Conservation (phyloP, 1,140 invertebrate species). For the Acromyrmex charruanus region DNA sequence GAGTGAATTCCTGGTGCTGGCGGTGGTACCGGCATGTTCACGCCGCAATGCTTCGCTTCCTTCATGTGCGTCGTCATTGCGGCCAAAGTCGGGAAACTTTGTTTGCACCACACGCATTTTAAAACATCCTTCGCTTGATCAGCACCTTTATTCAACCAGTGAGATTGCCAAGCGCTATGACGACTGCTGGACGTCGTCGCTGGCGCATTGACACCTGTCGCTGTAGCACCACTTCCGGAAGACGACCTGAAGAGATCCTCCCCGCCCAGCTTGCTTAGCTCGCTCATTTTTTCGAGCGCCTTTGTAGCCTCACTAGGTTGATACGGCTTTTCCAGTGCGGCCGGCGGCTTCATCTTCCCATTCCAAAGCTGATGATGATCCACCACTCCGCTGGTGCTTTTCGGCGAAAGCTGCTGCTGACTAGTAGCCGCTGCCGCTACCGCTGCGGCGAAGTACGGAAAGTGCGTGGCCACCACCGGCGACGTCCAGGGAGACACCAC, state of each 20-base stretch:
- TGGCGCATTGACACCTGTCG: conserved; percentile 71
- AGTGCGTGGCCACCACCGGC: conserved; percentile 91
- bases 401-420: conserved; percentile 89
- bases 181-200: conserved; percentile 87
- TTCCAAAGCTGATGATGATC: conserved; percentile 90
- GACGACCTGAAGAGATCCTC: conserved; percentile 91
- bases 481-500: conserved; percentile 92
- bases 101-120: conserved; percentile 98
- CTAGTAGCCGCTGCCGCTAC: conserved; percentile 90
- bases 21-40: conserved; percentile 91
- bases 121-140: conserved; percentile 97
- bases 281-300: conserved; percentile 96
- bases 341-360: conserved; percentile 91
- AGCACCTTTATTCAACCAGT: conserved; percentile 97
- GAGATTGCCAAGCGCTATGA: conserved; percentile 97
- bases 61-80: conserved; percentile 98
- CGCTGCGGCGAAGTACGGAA: conserved; percentile 94
- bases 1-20: conserved; percentile 83
- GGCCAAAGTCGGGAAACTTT: conserved; percentile 95
- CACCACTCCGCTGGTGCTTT: conserved; percentile 87
- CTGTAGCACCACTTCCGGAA: conserved; percentile 85
- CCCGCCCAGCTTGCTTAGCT: conserved; percentile 93
- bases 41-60: conserved; percentile 96
- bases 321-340: conserved; percentile 86
- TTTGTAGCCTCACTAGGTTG: conserved; percentile 93